Evolutionary conservation across 2,888 invertebrate species (phyloP).

Genomic region (Eupithecia exiguata): DNA sequence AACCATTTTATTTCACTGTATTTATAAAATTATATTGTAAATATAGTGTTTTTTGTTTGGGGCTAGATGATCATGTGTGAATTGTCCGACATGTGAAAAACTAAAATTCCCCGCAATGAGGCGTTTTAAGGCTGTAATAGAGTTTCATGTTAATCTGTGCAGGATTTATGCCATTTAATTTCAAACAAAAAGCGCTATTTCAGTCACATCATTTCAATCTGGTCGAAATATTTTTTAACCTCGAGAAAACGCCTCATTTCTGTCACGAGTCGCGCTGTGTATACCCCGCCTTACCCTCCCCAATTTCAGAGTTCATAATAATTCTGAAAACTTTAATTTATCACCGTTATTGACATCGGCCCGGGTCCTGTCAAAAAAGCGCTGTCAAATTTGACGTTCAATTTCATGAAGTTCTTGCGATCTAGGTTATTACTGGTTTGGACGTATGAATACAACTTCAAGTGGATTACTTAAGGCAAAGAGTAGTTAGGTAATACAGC

Average conservation of each 20-base stretch:
- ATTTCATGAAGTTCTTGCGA: constrained; percentile 31
- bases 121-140: too few species aligned
- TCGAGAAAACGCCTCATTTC: not conserved
- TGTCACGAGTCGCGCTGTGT: not conserved
- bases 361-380: constrained; percentile 26
- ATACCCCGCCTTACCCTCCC: constrained; percentile 11
- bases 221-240: too few species aligned
- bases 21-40: too few species aligned
- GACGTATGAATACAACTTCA: constrained; percentile 35
- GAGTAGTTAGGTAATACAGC: constrained; percentile 9
- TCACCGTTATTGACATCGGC: constrained; percentile 27
- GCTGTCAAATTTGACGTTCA: constrained; percentile 24
- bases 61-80: too few species aligned
- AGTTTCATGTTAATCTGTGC: too few species aligned
- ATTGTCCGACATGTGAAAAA: too few species aligned
- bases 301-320: constrained; percentile 21
- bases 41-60: too few species aligned
- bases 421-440: constrained; percentile 33
- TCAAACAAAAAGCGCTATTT: too few species aligned
- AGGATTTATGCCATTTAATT: too few species aligned
- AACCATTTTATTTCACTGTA: too few species aligned
- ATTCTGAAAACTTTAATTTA: constrained; percentile 30
- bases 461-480: constrained; percentile 11
- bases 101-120: too few species aligned
- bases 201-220: too few species aligned